Conservation (phyloP, 2,113 vertebrate genomes). For the Micronycteris hirsuta region DNA sequence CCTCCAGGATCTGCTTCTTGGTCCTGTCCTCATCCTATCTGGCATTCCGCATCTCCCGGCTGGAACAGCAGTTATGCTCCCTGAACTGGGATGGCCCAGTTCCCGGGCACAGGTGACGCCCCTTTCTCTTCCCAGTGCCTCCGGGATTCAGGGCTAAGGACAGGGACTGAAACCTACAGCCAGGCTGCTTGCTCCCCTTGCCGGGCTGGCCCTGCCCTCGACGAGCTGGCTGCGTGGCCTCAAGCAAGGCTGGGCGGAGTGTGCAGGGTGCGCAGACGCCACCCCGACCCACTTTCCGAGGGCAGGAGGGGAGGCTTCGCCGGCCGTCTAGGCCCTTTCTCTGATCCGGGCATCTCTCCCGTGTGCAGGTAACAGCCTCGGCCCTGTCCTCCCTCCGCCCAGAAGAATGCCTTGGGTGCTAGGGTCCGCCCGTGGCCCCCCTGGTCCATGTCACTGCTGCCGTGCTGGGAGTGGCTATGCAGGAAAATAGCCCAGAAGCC, state of each 20-base stretch:
- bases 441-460: slow-evolving; percentile 7
- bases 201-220: neutral
- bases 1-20: slow-evolving; percentile 87
- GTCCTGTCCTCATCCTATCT: slow-evolving; percentile 93
- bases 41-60: slow-evolving; percentile 92
- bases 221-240: neutral
- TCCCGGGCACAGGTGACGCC: slow-evolving; percentile 78
- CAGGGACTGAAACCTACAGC: neutral
- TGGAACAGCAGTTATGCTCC: slow-evolving; percentile 93
- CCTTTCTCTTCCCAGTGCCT: neutral
- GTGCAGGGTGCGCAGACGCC: neutral
- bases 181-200: neutral
- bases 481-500: neutral
- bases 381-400: neutral
- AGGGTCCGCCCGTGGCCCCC: neutral
- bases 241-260: neutral
- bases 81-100: slow-evolving; percentile 76
- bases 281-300: neutral
- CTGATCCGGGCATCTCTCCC: slow-evolving; percentile 32
- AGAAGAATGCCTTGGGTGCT: slow-evolving; percentile 42
- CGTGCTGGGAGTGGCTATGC: neutral
- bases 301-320: neutral
- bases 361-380: slow-evolving; percentile 53
- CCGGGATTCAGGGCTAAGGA: neutral
- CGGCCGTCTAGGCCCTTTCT: neutral